Evolutionary conservation across 2,888 invertebrate genomes (phyloP).

Genomic region (Petrolisthes manimaculis): DNA sequence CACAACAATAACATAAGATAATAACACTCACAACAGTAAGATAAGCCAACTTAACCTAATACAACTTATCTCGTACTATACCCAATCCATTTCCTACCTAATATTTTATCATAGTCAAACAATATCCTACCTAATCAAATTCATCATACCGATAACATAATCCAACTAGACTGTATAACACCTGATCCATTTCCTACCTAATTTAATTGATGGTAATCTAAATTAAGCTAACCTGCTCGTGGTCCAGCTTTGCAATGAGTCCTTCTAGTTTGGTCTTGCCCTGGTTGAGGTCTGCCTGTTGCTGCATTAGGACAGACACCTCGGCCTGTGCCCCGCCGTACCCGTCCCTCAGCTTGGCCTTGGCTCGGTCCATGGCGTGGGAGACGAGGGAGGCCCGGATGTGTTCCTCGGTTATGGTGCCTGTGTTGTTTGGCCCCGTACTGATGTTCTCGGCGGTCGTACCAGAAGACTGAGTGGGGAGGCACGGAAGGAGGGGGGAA

Average conservation of each 20-base stretch:
- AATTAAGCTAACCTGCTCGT: conserved; percentile 73
- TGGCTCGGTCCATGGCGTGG: conserved; percentile 94
- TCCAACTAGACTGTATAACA: background rate
- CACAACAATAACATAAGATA: too few relatives aligned
- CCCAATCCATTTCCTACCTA: too few relatives aligned
- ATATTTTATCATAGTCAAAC: too few relatives aligned
- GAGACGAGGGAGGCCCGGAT: conserved; percentile 92
- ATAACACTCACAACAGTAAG: too few relatives aligned
- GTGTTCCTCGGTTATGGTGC: conserved; percentile 80
- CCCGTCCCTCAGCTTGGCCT: conserved; percentile 87
- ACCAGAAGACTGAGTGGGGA: too few relatives aligned
- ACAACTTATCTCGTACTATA: too few relatives aligned
- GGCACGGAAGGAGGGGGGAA: background rate
- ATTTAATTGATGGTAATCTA: background rate
- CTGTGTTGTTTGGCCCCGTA: conserved; percentile 39
- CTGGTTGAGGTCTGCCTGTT: conserved; percentile 86
- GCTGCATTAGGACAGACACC: conserved; percentile 86
- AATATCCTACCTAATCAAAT: too few relatives aligned
- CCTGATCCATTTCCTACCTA: background rate
- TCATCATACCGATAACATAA: too few relatives aligned
- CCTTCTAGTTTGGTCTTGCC: conserved; percentile 86
- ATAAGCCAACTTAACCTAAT: too few relatives aligned
- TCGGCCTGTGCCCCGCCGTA: conserved; percentile 93
- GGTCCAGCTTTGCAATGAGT: conserved; percentile 81
- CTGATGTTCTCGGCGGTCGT: conserved; percentile 35